Conservation (phyloP, 1,140 invertebrate genomes). For the Macrostomum lignano region DNA sequence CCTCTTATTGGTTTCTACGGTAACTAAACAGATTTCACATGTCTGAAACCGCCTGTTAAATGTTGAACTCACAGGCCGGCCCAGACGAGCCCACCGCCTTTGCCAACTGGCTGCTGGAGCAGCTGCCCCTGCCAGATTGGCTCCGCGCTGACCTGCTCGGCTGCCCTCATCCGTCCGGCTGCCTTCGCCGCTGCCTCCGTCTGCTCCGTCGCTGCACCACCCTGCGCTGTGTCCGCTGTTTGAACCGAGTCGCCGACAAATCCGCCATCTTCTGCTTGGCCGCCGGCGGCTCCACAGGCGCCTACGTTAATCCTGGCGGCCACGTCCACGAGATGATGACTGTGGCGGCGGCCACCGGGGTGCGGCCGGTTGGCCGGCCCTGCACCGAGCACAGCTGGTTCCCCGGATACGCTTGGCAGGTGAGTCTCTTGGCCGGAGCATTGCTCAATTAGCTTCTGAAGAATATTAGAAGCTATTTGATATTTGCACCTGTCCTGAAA, state of each 20-base stretch:
- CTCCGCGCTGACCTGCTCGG: too few relatives aligned
- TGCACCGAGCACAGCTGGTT: conserved; percentile 51
- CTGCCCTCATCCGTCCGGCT: too few relatives aligned
- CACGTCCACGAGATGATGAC: conserved; percentile 52
- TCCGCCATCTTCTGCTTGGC: conserved; percentile 50
- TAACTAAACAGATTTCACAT: too few relatives aligned
- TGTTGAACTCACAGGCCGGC: too few relatives aligned
- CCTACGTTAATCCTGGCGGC: conserved; percentile 49
- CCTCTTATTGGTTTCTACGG: too few relatives aligned
- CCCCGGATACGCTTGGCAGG: conserved; percentile 36
- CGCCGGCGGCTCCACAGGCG: conserved; percentile 44
- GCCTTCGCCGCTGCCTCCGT: too few relatives aligned
- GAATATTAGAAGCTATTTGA: too few relatives aligned
- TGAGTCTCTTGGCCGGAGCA: not conserved
- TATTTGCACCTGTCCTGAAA: too few relatives aligned
- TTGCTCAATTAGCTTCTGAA: not conserved
- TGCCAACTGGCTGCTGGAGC: too few relatives aligned
- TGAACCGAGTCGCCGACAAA: conserved; percentile 34
- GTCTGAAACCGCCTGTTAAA: too few relatives aligned
- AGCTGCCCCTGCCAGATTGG: too few relatives aligned
- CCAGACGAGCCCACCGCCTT: too few relatives aligned
- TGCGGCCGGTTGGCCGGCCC: conserved; percentile 32
- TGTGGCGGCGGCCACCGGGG: conserved; percentile 34
- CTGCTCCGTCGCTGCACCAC: conserved; percentile 30
- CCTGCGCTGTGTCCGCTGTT: conserved; percentile 38